These are phyloP conservation scores for Macrosiphum euphorbiae DNA, from an alignment of 2,888 invertebrate species.

Conservation along the genomic window DNA sequence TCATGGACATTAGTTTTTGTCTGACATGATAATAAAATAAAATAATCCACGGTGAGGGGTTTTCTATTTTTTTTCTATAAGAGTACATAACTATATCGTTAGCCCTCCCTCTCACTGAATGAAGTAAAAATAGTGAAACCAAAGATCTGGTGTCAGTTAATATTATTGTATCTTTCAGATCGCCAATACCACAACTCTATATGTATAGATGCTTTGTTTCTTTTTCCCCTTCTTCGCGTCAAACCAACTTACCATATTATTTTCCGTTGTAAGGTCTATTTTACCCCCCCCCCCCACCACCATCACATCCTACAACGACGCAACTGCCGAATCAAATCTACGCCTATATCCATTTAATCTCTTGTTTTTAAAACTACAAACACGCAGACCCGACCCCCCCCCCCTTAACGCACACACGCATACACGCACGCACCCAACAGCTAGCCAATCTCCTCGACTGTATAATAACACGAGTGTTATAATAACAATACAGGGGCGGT, in stretches of 20 bases:
- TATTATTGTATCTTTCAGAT: background rate
- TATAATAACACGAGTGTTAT: background rate
- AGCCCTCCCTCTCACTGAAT: background rate
- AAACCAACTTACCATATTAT: background rate
- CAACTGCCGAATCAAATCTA: background rate
- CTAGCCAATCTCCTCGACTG: background rate
- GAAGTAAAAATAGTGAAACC: background rate
- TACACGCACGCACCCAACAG: background rate
- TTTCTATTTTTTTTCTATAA: background rate
- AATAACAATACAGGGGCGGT: background rate
- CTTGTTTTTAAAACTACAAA: background rate
- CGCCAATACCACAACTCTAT: background rate
- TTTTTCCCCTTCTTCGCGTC: background rate
- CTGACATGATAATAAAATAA: background rate
- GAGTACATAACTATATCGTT: background rate
- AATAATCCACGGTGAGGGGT: background rate
- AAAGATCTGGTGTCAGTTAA: background rate
- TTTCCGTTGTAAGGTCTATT: background rate
- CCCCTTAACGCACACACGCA: rapidly evolving
- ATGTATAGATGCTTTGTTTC: background rate
- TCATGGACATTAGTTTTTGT: background rate
- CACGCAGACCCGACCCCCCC: background rate
- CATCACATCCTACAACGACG: background rate
- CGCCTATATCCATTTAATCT: constrained; percentile 9
- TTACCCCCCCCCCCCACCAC: background rate